Evolutionary conservation across 2,113 vertebrate species (phyloP).

Genomic region (Lasiurus cinereus): DNA sequence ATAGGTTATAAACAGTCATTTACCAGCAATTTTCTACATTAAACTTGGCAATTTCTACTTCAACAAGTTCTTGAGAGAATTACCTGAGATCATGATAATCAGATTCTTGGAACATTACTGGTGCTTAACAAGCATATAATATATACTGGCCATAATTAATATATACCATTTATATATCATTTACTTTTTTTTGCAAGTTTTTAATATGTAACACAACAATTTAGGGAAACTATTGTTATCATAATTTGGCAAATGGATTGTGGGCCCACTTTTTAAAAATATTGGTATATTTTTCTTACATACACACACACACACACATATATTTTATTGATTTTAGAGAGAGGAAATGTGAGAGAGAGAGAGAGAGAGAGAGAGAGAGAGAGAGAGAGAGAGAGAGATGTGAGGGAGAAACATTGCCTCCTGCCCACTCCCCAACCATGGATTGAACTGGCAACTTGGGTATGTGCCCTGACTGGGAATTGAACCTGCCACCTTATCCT

Average conservation of each 20-base stretch:
- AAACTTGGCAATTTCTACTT: not conserved
- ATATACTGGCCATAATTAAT: not conserved
- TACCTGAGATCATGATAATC: not conserved
- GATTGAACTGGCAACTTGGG: not conserved
- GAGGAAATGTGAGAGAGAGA: not conserved
- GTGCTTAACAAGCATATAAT: not conserved
- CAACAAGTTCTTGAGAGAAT: not conserved
- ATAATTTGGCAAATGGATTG: not conserved
- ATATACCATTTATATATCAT: not conserved
- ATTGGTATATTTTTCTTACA: not conserved
- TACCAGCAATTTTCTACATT: not conserved
- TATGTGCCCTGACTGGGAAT: not conserved
- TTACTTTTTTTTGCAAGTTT: conserved; percentile 8
- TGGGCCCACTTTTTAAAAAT: not conserved
- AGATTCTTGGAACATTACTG: not conserved
- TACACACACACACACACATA: not conserved
- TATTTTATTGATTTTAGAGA: not conserved
- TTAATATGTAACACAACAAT: not conserved
- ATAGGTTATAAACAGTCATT: not conserved
- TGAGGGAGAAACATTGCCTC: not conserved
- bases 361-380: no score
- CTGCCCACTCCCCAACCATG: not conserved
- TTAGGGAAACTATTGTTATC: not conserved
- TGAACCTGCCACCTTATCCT: not conserved
- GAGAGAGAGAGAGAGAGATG: no score